Conservation (phyloP, 2,888 invertebrate species). For the Endotricha flammealis region DNA sequence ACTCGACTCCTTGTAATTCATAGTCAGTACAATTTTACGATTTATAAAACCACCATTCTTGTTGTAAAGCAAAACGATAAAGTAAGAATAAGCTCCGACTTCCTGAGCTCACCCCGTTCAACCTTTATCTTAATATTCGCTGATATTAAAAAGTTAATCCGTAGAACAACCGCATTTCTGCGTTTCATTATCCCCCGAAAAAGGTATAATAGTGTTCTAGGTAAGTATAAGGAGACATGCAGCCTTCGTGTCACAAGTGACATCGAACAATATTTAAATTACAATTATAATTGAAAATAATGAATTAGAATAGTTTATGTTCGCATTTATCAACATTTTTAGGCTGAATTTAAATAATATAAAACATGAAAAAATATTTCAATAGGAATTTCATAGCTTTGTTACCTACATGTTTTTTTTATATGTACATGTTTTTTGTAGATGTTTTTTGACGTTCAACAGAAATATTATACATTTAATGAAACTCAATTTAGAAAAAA, state of each 20-base stretch:
- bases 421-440: too few species aligned
- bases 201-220: conserved; percentile 1
- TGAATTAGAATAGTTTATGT: too few species aligned
- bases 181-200: conserved; percentile 27
- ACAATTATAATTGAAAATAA: too few species aligned
- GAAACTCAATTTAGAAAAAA: neutral
- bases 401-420: too few species aligned
- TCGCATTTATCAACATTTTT: too few species aligned
- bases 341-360: too few species aligned
- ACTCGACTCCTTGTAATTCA: conserved; percentile 67
- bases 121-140: conserved; percentile 47
- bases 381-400: too few species aligned
- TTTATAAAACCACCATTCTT: conserved; percentile 57
- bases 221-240: too few species aligned
- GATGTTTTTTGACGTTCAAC: too few species aligned
- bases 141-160: conserved; percentile 54
- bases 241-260: too few species aligned
- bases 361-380: too few species aligned
- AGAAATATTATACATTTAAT: neutral
- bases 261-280: too few species aligned
- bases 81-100: conserved; percentile 41
- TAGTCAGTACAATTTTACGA: conserved; percentile 62
- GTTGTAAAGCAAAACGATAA: conserved; percentile 57
- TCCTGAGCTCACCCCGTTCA: conserved; percentile 32
- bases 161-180: conserved; percentile 33